Evolutionary conservation across 2,888 invertebrate genomes (phyloP).

Genomic region (Temnothorax unifasciatus): DNA sequence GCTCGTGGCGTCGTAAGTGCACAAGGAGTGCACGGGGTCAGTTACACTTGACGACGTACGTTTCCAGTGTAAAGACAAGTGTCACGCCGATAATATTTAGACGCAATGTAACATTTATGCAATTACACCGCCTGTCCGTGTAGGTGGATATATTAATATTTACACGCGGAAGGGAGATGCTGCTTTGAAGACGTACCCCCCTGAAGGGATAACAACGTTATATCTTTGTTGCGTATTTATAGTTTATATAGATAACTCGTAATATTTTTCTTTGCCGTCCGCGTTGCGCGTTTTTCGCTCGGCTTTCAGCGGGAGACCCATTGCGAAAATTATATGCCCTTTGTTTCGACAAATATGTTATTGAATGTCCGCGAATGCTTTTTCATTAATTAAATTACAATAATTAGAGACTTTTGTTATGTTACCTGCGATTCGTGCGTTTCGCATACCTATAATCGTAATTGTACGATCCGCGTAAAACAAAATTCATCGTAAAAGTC

Average conservation of each 20-base stretch:
- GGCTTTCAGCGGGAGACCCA: constrained; percentile 20
- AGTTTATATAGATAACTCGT: background rate
- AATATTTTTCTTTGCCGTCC: constrained; percentile 22
- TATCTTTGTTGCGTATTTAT: constrained; percentile 15
- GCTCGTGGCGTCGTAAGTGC: background rate
- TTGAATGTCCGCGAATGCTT: background rate
- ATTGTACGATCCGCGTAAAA: constrained; percentile 18
- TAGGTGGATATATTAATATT: constrained; percentile 41
- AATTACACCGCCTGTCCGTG: constrained; percentile 12
- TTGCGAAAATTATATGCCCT: constrained; percentile 26
- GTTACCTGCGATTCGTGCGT: background rate
- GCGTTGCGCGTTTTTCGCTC: background rate
- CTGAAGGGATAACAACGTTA: constrained; percentile 11
- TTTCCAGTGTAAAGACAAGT: constrained; percentile 52
- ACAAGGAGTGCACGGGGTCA: constrained; percentile 53
- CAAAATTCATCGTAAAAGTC: constrained; percentile 26
- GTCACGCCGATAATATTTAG: constrained; percentile 45
- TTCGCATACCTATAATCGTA: constrained; percentile 9
- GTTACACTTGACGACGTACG: constrained; percentile 41
- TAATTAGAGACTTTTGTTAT: constrained; percentile 41
- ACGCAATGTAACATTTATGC: constrained; percentile 39
- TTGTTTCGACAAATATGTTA: constrained; percentile 35
- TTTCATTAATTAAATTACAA: constrained; percentile 50
- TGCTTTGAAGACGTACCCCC: constrained; percentile 7
- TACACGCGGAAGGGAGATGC: constrained; percentile 42